Conservation (phyloP, 2,797 vertebrate genomes). For the Protosalanx chinensis region DNA sequence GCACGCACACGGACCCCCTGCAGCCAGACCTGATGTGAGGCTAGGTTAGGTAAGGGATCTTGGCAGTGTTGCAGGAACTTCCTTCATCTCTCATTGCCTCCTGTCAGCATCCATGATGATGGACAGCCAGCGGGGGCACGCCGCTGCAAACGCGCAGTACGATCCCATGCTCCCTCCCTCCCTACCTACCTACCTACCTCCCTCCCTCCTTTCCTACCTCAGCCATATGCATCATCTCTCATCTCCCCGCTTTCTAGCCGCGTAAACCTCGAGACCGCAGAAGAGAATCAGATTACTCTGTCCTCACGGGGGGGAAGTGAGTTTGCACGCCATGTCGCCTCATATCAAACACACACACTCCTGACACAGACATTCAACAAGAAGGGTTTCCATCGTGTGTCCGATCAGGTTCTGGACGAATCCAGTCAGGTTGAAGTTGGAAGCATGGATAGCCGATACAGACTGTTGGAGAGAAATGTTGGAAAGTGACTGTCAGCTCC, state of each 20-base stretch:
- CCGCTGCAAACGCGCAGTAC: neutral
- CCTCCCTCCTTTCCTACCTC: neutral
- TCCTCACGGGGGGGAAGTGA: neutral
- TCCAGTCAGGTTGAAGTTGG: neutral
- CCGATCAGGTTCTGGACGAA: neutral
- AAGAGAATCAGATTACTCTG: neutral
- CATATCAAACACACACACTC: conserved; percentile 32
- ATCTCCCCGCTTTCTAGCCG: neutral
- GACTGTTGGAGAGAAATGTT: neutral
- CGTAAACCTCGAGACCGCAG: neutral
- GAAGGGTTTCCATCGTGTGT: neutral
- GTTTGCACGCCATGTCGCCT: conserved; percentile 22
- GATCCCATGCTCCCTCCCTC: neutral
- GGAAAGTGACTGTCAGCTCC: conserved; percentile 2
- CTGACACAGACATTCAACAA: neutral
- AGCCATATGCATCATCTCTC: neutral
- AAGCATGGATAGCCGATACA: conserved; percentile 1
- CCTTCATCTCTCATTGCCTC: neutral
- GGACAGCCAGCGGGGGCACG: conserved; percentile 24
- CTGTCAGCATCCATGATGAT: conserved; percentile 37
- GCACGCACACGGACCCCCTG: neutral
- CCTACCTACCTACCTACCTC: neutral
- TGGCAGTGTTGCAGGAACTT: conserved; percentile 5
- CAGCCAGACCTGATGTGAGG: neutral
- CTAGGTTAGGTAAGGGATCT: neutral